Evolutionary conservation across 2,113 vertebrate genomes (phyloP), one percentile per base, ranked within the genome.

Genomic region (Amblyornis subalaris): DNA sequence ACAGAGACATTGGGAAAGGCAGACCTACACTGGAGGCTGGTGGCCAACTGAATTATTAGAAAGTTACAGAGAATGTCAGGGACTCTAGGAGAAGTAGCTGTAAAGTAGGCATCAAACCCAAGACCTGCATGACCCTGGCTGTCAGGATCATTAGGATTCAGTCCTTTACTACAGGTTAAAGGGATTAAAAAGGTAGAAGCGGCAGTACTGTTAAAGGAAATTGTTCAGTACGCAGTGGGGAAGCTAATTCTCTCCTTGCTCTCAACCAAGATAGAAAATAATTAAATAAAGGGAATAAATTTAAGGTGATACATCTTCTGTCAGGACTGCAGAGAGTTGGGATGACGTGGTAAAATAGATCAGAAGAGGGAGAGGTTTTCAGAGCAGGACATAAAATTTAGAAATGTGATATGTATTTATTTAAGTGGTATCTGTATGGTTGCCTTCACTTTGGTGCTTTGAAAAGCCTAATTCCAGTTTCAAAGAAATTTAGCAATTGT

Each of bases 221-320:
- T 88, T 77, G 75, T 90, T 94, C 64, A 57, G 55, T 61, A 45
- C 0, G 0, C 36, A 64, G 48, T 42, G 21, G 62, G 61, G 85
- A 95, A 70, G 67, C 38, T 62, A 47, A 82, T 73, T 95, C 58
- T 85, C 33, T 85, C 51, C 72, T 57, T 5, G 1, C 15, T 85
- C 50, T 93, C 29, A 88, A 62, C 21, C 1, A 26, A 88, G 53
- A 69, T 53, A 0, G 6, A 85, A 91, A 90, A 85, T 72, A 94
- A 65, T 91, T 85, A 66, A 94, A 82, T 72, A 90, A 93, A 73
- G 42, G 21, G 38, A 69, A 83, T 67, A 83, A 85, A 91, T 90
- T 45, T 70, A 51, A 83, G 38, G 38, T 75, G 51, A 12, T 87
- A 1, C 7, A 21, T 90, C 42, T 77, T 88, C 64, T 4, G 1